Base-by-base conservation (phyloP, 2,888 invertebrate genomes). In the Pycnomerus fuliginosus region DNA sequence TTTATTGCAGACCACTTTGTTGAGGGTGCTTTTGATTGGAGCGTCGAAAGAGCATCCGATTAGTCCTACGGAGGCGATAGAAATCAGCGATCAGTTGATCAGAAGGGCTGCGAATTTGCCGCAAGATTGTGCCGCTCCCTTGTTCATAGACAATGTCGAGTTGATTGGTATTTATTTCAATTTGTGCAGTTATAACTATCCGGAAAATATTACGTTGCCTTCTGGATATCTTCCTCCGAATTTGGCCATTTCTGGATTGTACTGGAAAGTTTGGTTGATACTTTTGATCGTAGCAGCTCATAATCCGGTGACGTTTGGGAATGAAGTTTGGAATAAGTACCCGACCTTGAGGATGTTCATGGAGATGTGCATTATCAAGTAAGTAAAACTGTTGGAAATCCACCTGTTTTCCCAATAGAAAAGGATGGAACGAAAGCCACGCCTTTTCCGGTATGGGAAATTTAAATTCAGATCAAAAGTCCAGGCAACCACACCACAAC, bases 311-410 rank as follows among this genome's bases (percentile, higher is more conserved):
- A 82, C 84, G 8, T 89, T 95, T 73, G 96, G 96, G 7, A 83
- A 83, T 53, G 76, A 87, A 38, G 91, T 90, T 20, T 95, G 95
- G 85, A 83, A 85, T 59, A 84, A 86, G 55, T 97, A 95, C 75
- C 93, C 96, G 11, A 95, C 90, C 32, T 79, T 97, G 52, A 79
- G 90, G 49, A 85, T 87, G 61, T 78, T 97, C 52, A 94, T 97
- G 81, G 96, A 97, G 76, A 93, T 93, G 85, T 92, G 93, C 61
- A 97, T 97, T 67, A 97, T 96, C 5, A 92, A 90, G 85, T 87
- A 66, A 74, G 78, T 74, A 24, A 30, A 30, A 16, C 10, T 12
- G 42, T 70, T 69, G 2, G 58, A 80, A 3, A 28, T n/a, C n/a
- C n/a, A n/a, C n/a, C n/a, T n/a, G n/a, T n/a, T n/a, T n/a, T n/a